phyloP scores from a whole-genome alignment of 1,140 invertebrate species.

The Hylyphantes graminicola region DNA sequence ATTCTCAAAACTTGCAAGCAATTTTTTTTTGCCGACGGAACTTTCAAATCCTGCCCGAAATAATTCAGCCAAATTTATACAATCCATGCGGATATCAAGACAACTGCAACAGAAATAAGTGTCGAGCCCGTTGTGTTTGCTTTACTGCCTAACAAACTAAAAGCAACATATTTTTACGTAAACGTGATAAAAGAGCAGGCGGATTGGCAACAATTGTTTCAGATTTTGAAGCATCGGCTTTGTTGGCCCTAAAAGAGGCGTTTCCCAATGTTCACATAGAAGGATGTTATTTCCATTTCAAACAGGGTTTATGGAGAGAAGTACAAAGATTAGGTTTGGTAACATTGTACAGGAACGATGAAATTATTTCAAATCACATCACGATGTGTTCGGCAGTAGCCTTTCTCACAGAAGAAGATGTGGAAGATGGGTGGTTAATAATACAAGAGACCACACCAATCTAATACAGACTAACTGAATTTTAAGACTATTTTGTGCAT shows the following conservation, averaged over 20 bases:
- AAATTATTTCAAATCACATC: not conserved
- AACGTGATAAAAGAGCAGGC: not conserved
- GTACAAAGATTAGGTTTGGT: not conserved
- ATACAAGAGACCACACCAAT: not conserved
- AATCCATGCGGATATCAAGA: too few species aligned
- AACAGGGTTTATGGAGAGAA: not conserved
- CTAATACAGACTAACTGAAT: not conserved
- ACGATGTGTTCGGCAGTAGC: conserved; percentile 3
- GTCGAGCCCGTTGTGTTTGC: too few species aligned
- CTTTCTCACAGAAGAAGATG: not conserved
- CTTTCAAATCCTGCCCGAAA: too few species aligned
- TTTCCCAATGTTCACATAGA: not conserved
- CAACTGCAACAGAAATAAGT: too few species aligned
- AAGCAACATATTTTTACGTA: not conserved
- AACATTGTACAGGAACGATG: not conserved
- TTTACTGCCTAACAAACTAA: not conserved
- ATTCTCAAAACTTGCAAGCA: too few species aligned
- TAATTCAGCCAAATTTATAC: not conserved
- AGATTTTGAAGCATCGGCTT: not conserved
- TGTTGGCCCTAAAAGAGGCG: not conserved
- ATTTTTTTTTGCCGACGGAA: not conserved
- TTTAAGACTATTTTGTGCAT: not conserved
- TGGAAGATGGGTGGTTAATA: conserved; percentile 1
- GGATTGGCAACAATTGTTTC: not conserved
- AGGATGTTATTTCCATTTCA: too few species aligned